phyloP scores from a whole-genome alignment of 2,888 invertebrate species.

The Conus canariensis region DNA sequence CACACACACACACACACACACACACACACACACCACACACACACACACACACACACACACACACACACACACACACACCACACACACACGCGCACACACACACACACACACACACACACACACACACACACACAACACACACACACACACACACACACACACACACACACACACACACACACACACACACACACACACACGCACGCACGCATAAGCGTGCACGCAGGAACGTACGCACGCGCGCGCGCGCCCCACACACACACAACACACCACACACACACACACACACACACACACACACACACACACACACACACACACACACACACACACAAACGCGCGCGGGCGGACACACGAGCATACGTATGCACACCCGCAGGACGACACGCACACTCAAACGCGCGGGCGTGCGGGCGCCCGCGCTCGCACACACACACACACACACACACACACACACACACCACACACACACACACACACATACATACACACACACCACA shows the following conservation, averaged over 20 bases:
- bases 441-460: not conserved
- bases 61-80: conserved; percentile 1
- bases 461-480: not conserved
- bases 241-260: not conserved
- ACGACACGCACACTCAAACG: not conserved
- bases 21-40: too few relatives aligned
- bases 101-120: too few relatives aligned
- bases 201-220: not conserved
- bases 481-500: not conserved
- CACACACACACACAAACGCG: not conserved
- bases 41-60: too few relatives aligned
- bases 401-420: not conserved
- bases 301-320: conserved; percentile 12
- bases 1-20: conserved; percentile 2
- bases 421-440: not conserved
- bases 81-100: not conserved
- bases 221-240: not conserved
- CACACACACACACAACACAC: too few relatives aligned
- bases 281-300: not conserved
- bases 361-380: not conserved
- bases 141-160: not conserved
- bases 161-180: not conserved
- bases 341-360: not conserved
- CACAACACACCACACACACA: not conserved
- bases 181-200: not conserved